Evolutionary conservation across 1,140 invertebrate species (phyloP), one percentile per base, ranked within the genome.

Genomic region (Drosophila biarmipes): DNA sequence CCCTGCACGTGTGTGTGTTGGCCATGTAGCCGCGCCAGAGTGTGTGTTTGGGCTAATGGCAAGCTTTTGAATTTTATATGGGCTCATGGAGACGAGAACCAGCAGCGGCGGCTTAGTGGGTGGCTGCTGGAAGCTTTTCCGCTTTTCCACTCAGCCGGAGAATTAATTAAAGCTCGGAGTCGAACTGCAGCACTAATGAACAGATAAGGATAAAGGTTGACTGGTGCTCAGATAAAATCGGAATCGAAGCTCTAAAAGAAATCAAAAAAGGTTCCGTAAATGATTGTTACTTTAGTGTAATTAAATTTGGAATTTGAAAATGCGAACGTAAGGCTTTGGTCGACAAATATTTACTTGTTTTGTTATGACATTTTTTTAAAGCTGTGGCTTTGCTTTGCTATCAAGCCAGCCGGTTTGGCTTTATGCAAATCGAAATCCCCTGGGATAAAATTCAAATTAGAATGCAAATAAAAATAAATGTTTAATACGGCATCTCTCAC

Each of bases 31-130:
- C 17, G 3, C 15, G 51, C 21, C 38, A 38, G 42, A 43, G 21
- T 75, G 34, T 59, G 52, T 45, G 46, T 24, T 24, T 34, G 51
- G 27, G 51, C 61, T 69, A 66, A 85, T 80, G 78, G 64, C 62
- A 80, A 85, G 78, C 81, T 80, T 75, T 48, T 80, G 35, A 62
- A 71, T 71, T 74, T 61, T 57, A 61, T 49, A 62, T 66, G 63
- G 38, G 55, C 69, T 66, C 49, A 64, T 51, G 80, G 56, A 40
- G 40, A 49, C 43, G 34, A 59, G 59, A 58, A 35, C 61, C 61
- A 63, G 38, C 40, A 54, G 54, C 38, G 38, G 72, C 48, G 43
- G 68, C 58, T 73, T 53, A 67, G 58, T 57, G 67, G 67, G 52
- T 51, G 49, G 57, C 76, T 53, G 46, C 38, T 49, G 34, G 29